These are phyloP conservation scores for Agonopterix subpropinquella DNA, from an alignment of 2,888 invertebrate genomes.

Conservation along the genomic window DNA sequence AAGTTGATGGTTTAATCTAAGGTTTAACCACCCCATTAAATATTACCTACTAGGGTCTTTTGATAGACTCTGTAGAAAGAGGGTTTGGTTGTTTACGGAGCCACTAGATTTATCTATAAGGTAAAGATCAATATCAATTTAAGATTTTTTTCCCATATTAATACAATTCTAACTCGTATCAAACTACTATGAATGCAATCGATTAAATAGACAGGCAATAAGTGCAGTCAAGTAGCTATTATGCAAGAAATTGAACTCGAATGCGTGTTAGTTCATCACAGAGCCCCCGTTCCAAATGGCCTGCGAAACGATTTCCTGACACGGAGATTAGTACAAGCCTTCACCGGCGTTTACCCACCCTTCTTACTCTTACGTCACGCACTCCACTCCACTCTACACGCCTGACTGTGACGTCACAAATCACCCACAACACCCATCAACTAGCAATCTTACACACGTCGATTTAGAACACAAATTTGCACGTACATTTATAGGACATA, in stretches of 20 bases:
- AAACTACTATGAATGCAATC: conserved; percentile 15
- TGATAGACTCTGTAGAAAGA: too few species aligned
- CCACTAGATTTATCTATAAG: too few species aligned
- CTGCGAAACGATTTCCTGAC: conserved; percentile 76
- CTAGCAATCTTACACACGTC: conserved; percentile 34
- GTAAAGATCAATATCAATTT: too few species aligned
- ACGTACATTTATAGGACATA: conserved; percentile 12
- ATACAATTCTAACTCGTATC: too few species aligned
- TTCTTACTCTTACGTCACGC: conserved; percentile 73
- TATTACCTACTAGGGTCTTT: too few species aligned
- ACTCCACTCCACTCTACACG: conserved; percentile 49
- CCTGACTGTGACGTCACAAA: conserved; percentile 46
- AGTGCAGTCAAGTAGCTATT: conserved; percentile 53
- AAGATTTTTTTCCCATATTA: too few species aligned
- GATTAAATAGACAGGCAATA: conserved; percentile 43
- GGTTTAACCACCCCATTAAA: too few species aligned
- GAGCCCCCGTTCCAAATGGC: conserved; percentile 69
- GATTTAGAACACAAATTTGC: conserved; percentile 40
- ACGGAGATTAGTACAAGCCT: conserved; percentile 76
- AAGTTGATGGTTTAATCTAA: too few species aligned
- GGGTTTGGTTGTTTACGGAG: too few species aligned
- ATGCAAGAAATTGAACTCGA: conserved; percentile 62
- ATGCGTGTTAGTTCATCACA: conserved; percentile 63
- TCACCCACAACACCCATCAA: conserved; percentile 35
- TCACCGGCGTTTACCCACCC: conserved; percentile 69